A percentile compares a stretch with the other conserved stretches of the same genome.
Evolutionary conservation across 2,888 invertebrate genomes (phyloP).

Genomic region (Amphipyra tragopoginis): DNA sequence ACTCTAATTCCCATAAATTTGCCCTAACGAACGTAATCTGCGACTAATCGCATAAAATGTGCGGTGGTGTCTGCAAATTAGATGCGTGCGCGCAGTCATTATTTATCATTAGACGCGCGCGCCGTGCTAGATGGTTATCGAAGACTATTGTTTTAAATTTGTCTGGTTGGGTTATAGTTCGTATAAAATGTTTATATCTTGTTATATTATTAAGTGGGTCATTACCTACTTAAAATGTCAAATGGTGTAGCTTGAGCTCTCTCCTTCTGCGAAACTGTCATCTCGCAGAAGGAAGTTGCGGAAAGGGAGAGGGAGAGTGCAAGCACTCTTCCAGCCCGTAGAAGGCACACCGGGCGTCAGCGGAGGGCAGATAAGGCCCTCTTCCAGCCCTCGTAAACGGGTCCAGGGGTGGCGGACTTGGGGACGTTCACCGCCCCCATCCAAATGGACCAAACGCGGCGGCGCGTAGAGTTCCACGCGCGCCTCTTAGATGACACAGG

Average conservation of each 20-base stretch:
- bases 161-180: constrained; percentile 41
- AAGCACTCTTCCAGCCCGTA: too few relatives aligned
- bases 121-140: constrained; percentile 52
- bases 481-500: too few relatives aligned
- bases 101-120: constrained; percentile 56
- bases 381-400: too few relatives aligned
- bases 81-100: constrained; percentile 53
- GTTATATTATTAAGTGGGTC: not conserved
- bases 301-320: too few relatives aligned
- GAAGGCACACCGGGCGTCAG: too few relatives aligned
- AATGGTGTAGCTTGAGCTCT: not conserved
- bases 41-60: constrained; percentile 33
- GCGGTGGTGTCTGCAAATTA: constrained; percentile 47
- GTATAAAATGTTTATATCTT: constrained; percentile 14
- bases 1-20: constrained; percentile 24
- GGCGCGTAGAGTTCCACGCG: too few relatives aligned
- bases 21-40: constrained; percentile 29
- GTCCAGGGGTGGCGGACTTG: too few relatives aligned
- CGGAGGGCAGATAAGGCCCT: too few relatives aligned
- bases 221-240: constrained; percentile 4
- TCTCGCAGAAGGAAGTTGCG: too few relatives aligned
- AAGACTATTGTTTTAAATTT: constrained; percentile 45
- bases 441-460: too few relatives aligned
- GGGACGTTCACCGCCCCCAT: too few relatives aligned
- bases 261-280: too few relatives aligned